These are phyloP conservation scores for Paracyclopina nana DNA, from an alignment of 1,140 invertebrate genomes.

Conservation along the genomic window DNA sequence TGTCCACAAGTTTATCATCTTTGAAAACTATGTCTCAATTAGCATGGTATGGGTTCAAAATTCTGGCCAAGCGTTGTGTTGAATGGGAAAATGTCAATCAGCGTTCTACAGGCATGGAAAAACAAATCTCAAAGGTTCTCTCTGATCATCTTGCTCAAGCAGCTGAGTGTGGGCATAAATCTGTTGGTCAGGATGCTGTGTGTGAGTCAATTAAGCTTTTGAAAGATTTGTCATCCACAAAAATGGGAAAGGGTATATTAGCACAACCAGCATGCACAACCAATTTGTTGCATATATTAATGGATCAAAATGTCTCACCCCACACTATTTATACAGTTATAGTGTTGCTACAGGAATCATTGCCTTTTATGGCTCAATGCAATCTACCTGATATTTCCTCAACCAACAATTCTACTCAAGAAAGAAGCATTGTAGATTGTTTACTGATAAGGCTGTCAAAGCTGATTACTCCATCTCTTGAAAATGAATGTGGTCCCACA, in stretches of 20 bases:
- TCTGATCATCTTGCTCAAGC: constrained; percentile 28
- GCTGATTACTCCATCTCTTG: neutral
- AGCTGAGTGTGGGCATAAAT: too few relatives aligned
- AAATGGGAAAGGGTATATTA: neutral
- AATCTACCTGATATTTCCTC: too few relatives aligned
- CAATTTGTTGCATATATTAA: too few relatives aligned
- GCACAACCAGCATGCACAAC: neutral
- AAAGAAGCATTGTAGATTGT: too few relatives aligned
- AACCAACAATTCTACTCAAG: too few relatives aligned
- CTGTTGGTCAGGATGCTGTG: constrained; percentile 25
- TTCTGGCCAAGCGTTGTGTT: constrained; percentile 27
- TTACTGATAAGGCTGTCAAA: neutral
- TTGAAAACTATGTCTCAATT: constrained; percentile 26
- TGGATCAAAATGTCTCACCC: too few relatives aligned
- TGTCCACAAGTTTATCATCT: constrained; percentile 23
- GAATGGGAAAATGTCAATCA: constrained; percentile 24
- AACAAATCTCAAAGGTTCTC: constrained; percentile 27
- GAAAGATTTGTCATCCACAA: constrained; percentile 19
- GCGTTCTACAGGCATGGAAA: constrained; percentile 24
- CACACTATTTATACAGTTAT: too few relatives aligned
- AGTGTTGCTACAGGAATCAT: too few relatives aligned
- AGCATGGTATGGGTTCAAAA: constrained; percentile 29
- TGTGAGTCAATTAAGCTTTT: neutral
- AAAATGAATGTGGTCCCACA: neutral
- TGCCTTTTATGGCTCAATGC: too few relatives aligned